Percentiles rank a stretch among this genome's conserved stretches.
These are phyloP conservation scores for Erinaceus europaeus DNA, from an alignment of 2,113 vertebrate species.

Conservation along the genomic window DNA sequence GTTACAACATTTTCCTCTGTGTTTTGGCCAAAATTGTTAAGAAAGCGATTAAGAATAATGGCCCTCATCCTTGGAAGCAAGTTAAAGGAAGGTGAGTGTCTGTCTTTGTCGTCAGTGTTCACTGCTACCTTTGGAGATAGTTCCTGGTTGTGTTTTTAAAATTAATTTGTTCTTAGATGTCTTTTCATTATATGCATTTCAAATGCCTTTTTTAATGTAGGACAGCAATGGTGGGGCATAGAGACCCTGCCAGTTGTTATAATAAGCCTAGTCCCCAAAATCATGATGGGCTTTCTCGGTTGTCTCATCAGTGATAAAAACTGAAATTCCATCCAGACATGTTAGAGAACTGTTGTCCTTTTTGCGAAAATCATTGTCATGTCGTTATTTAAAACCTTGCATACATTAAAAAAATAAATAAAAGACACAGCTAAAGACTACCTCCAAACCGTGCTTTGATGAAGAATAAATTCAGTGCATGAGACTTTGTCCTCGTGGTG, in stretches of 20 bases:
- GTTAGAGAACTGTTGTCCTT: neutral
- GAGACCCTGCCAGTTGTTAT: neutral
- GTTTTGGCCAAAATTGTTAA: constrained; percentile 90
- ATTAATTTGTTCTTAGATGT: neutral
- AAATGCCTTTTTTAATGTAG: neutral
- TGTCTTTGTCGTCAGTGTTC: constrained; percentile 4
- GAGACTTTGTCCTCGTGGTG: neutral
- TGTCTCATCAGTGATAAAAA: neutral
- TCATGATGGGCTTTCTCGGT: constrained; percentile 19
- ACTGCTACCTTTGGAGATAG: neutral
- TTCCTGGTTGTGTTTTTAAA: constrained; percentile 24
- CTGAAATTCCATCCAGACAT: neutral
- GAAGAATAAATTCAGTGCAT: neutral
- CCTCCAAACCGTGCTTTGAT: neutral
- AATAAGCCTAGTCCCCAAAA: neutral
- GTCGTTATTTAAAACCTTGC: neutral
- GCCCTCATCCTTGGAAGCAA: constrained; percentile 93
- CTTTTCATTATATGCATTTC: neutral
- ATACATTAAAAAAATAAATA: no score
- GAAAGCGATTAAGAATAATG: constrained; percentile 82
- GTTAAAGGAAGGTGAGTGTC: constrained; percentile 93
- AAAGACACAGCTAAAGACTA: no score
- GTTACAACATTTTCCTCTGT: constrained; percentile 94
- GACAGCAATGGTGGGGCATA: neutral
- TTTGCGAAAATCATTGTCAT: neutral